A percentile compares a stretch with the other conserved stretches of the same genome.
phyloP scores from a whole-genome alignment of 2,888 invertebrate genomes.

The Saturnia japonica region DNA sequence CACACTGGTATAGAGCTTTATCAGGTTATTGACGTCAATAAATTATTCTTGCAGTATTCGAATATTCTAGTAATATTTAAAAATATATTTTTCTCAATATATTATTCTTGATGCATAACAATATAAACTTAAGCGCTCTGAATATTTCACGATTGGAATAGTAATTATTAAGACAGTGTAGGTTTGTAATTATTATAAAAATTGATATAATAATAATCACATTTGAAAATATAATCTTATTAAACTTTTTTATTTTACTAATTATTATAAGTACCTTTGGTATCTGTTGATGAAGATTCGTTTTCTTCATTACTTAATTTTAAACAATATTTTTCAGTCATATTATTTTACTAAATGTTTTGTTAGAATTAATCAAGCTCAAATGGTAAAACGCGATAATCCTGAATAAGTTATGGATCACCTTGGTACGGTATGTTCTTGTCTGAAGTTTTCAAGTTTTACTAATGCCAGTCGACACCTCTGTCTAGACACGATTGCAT shows the following conservation, averaged over 20 bases:
- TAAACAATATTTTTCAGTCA: conserved; percentile 9
- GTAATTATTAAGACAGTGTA: neutral
- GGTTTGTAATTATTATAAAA: neutral
- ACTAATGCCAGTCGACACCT: conserved; percentile 33
- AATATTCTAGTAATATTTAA: neutral
- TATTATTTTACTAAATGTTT: conserved; percentile 11
- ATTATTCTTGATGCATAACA: neutral
- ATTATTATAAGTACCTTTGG: neutral
- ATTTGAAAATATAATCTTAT: neutral
- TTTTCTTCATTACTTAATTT: neutral
- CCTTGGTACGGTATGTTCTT: conserved; percentile 10
- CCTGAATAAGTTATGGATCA: neutral
- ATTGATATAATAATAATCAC: neutral
- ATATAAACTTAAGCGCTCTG: neutral
- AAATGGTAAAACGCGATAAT: conserved; percentile 4
- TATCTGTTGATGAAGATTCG: neutral
- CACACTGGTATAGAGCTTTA: conserved; percentile 59
- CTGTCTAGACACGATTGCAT: conserved; percentile 34
- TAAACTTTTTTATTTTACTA: neutral
- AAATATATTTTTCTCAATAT: neutral
- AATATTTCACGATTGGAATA: neutral
- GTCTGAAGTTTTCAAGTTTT: conserved; percentile 29
- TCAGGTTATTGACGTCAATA: conserved; percentile 69
- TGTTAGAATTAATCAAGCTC: neutral
- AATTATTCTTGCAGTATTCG: neutral